Base-by-base conservation (phyloP, 2,888 invertebrate species). In the Argynnis bischoffii region DNA sequence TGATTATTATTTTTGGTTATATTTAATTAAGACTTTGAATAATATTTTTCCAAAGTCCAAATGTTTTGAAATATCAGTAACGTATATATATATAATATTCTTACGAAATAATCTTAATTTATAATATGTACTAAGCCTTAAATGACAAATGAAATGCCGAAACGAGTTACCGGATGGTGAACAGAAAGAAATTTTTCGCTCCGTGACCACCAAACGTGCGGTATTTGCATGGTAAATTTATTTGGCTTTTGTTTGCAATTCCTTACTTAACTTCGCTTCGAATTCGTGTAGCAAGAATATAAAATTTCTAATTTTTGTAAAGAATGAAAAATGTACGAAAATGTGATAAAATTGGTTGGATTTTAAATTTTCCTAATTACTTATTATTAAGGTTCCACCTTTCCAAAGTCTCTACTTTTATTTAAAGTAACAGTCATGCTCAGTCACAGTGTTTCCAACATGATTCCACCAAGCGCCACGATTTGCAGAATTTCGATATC, bases 131-230 rank as follows among this genome's bases (percentile, higher is more conserved):
- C 26, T 48, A 14, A 59, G 48, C 59, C 16, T 48, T 26, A 59
- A 31, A 2, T 41, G n/a, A 26, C 26, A 59, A 48, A 47, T 47
- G 26, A 57, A 57, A 59, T 16, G 48, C 48, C 48, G 14, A 63
- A 26, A 54, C 63, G 46, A 63, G 46, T 16, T 35, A 18, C 41
- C 15, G 41, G 55, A 57, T 31, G 55, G 41, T 26, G 46, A 26
- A 47, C 57, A 26, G 48, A 57, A 57, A 63, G 56, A 63, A 57
- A 48, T 55, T 60, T 67, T 67, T 63, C 57, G 53, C 51, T 57
- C 56, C 63, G 63, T 63, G 67, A 57, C 63, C 63, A 67, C 57
- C 63, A 47, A 57, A 63, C 57, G 51, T 56, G 64, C 54, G 63
- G 67, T 55, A 67, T 51, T 31, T 47, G 63, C 51, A 63, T 31